Evolutionary conservation across 2,113 vertebrate genomes (phyloP), one percentile per base, ranked within the genome.

Genomic region (Girardinichthys multiradiatus): DNA sequence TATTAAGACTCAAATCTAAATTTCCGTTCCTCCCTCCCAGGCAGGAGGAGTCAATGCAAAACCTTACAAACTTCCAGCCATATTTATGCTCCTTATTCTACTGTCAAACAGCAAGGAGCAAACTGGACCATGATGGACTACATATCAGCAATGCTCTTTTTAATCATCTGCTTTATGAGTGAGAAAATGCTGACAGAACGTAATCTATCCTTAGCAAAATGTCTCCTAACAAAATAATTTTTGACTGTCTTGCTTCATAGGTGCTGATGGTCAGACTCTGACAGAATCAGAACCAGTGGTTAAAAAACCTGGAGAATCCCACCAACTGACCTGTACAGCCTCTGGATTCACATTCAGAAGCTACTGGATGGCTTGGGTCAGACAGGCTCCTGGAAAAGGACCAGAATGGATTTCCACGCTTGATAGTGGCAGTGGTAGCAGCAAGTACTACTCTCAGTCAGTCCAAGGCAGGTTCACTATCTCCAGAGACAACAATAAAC

Each of bases 111-210:
- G 28, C 26, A 48, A 19, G 21, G 2, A 12, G 19, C 24, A 2
- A 27, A 24, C 68, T 10, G 27, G 13, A 29, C 19, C 64, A 66
- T 19, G 37, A 66, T 66, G 64, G 39, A 48, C 12, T 13, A 28
- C 28, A 66, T 26, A 27, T 29, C 64, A 66, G 17, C 33, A 4
- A 51, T 80, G 29, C 66, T 70, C 10, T 19, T 79, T 4, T 62
- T 60, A 33, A 3, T 27, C 1, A 26, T 74, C 27, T 2, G 19
- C 64, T 45, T 59, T 14, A 39, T 30, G 17, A 65, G 60, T 74
- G 65, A 51, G n/a, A 28, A n/a, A 61, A 4, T 29, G 2, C 39
- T 29, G 2, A 19, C 14, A 19, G 60, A 62, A 51, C 48, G 9
- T 51, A 51, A 10, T 51, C 48, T 51, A 21, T 24, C 21, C 24